A percentile compares a stretch with the other conserved stretches of the same genome.
These are phyloP conservation scores for Ceratosolen fusciceps DNA, from an alignment of 1,140 invertebrate species.

Conservation along the genomic window DNA sequence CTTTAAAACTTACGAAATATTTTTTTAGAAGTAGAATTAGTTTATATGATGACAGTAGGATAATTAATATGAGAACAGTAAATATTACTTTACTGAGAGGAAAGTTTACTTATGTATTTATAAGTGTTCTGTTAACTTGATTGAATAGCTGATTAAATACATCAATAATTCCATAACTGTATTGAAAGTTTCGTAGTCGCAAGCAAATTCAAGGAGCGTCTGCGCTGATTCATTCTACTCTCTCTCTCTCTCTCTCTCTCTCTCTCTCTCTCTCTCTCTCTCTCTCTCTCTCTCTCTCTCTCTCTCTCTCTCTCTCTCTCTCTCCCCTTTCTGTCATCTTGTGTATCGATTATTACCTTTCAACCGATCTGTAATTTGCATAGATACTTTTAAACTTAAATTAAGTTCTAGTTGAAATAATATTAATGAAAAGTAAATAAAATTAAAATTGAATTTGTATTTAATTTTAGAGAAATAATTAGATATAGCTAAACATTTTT, in stretches of 20 bases:
- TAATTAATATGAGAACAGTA: not conserved
- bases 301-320: slow-evolving; percentile 21
- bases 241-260: slow-evolving; percentile 16
- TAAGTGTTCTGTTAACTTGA: no score
- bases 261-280: slow-evolving; percentile 16
- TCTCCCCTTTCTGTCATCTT: not conserved
- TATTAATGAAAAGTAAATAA: not conserved
- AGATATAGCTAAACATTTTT: not conserved
- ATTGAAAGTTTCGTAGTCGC: slow-evolving; percentile 55
- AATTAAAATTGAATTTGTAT: not conserved
- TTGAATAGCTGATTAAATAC: no score
- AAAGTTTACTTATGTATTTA: no score
- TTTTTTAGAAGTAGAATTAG: not conserved
- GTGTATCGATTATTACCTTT: slow-evolving; percentile 71
- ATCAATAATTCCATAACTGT: slow-evolving; percentile 59
- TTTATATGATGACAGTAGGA: not conserved
- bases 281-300: slow-evolving; percentile 16
- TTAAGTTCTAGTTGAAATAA: not conserved
- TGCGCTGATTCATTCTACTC: slow-evolving; percentile 57
- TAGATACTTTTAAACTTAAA: slow-evolving; percentile 48
- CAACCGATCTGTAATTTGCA: slow-evolving; percentile 70
- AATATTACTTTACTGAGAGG: no score
- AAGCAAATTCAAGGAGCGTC: slow-evolving; percentile 53
- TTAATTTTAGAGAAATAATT: not conserved
- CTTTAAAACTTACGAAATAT: slow-evolving; percentile 37